These are phyloP conservation scores for Parnassius mnemosyne DNA, from an alignment of 2,888 invertebrate genomes.

Conservation along the genomic window DNA sequence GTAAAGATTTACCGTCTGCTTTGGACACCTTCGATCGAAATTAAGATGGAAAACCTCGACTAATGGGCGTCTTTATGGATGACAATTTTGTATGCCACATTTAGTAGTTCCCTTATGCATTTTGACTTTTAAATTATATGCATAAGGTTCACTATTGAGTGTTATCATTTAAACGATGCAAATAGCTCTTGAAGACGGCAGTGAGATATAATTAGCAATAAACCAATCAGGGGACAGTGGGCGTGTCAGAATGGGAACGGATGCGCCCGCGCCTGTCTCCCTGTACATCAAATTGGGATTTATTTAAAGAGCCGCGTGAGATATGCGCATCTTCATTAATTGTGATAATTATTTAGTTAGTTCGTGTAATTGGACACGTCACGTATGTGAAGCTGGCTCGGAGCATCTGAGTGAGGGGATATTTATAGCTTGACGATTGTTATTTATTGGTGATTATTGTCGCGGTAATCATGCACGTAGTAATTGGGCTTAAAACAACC, in stretches of 20 bases:
- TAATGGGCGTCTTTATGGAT: conserved; percentile 76
- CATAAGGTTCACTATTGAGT: conserved; percentile 38
- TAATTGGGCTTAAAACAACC: conserved; percentile 30
- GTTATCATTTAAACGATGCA: conserved; percentile 65
- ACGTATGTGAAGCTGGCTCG: conserved; percentile 42
- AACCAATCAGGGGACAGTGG: conserved; percentile 64
- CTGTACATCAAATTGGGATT: conserved; percentile 63
- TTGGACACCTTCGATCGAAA: conserved; percentile 60
- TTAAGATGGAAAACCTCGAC: conserved; percentile 72
- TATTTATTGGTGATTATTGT: conserved; percentile 33
- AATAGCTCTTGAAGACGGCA: conserved; percentile 65
- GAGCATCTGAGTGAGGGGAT: conserved; percentile 40
- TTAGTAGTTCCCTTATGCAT: conserved; percentile 32
- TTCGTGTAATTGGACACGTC: conserved; percentile 71
- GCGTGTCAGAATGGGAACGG: conserved; percentile 49
- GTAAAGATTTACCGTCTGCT: conserved; percentile 37
- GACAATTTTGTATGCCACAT: conserved; percentile 65
- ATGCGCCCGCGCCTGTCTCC: conserved; percentile 54
- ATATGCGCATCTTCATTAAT: conserved; percentile 71
- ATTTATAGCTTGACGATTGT: conserved; percentile 29
- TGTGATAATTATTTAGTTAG: conserved; percentile 79
- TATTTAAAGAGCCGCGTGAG: conserved; percentile 66
- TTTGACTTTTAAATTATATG: conserved; percentile 18
- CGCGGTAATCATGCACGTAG: conserved; percentile 29
- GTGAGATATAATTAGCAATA: conserved; percentile 71